Evolutionary conservation across 1,140 invertebrate species (phyloP), one percentile per base, ranked within the genome.

Genomic region (Lucilia sericata): DNA sequence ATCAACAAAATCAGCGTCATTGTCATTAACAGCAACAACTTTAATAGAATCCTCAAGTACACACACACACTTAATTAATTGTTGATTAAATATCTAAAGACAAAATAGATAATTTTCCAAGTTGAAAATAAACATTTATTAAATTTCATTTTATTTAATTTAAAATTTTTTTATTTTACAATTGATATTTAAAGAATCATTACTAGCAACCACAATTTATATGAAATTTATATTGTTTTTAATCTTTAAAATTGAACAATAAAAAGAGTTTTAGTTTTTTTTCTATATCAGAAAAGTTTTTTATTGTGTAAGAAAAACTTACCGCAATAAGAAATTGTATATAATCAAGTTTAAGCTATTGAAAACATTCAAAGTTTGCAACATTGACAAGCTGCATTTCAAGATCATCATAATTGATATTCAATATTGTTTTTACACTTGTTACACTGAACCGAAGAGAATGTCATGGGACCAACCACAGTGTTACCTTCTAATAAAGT

Each of bases 71-170:
- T 70, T 70, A 21, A 70, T 70, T 70, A 70, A 70, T 70, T 70
- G 65, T 70, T 70, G 65, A 70, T 70, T 70, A 70, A 70, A 70
- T 70, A 70, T 21, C n/a, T 70, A 21, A 70, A 70, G 65, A 70
- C 21, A 21, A 10, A 70, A 70, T 19, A 19, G 65, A 70, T 70
- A 70, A 21, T 70, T 70, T 70, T 70, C 65, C 0, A 70, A 70
- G 65, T 70, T 70, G 65, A 70, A 70, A 25, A 70, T 21, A 70
- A 70, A 70, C 51, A 55, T 7, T 17, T 55, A 55, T 55, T 10
- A 12, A 55, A 55, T 55, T 17, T 55, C 51, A 55, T 55, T 55
- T 10, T 5, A 55, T 55, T 13, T 55, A 7, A 55, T 42, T 42
- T 42, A 42, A 42, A 8, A 0, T 42, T 42, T 4, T 4, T 42